Base-by-base conservation (phyloP, 1,140 invertebrate genomes). In the Manduca sexta region DNA sequence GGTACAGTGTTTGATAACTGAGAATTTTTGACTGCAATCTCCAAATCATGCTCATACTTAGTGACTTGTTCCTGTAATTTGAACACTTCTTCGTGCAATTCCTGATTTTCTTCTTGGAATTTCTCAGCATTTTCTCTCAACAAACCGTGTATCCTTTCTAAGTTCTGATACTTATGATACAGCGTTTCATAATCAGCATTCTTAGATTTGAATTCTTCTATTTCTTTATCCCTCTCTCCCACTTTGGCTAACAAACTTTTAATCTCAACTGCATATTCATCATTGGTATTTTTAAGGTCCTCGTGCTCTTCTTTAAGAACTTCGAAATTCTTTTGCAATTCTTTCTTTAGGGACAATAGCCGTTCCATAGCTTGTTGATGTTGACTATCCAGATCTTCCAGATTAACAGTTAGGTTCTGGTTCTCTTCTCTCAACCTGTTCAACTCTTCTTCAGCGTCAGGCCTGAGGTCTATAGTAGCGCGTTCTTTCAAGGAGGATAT, bases 361-460 rank as follows among this genome's bases (percentile, higher is more conserved):
- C 88, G 87, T 42, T 91, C 90, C 76, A 93, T 90, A 0, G 91
- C 92, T 53, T 88, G 72, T 53, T 91, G 88, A 66, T 94, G 91
- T 69, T 94, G 92, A 34, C 69, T 85, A 66, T 94, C 93, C 55
- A 95, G 76, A 68, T 93, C 92, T 51, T 93, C 92, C 18, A 94
- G 81, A 52, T 88, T 92, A 4, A 53, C 60, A 3, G 86, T 82
- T 21, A 93, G 69, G 56, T 85, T 86, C 49, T 80, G 77, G 60
- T 91, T 90, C 59, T 87, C 88, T 57, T 85, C 86, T 42, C 70
- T 69, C 11, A 90, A 66, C 16, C 68, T 60, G 48, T 62, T 51
- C 3, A 80, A 15, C 60, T 77, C 70, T 43, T 73, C 68, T 16
- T 75, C 60, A 21, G 59, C 51, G 29, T 67, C 61, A 42, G 60